Conservation (phyloP, 2,113 vertebrate genomes). For the Todiramphus saurophagus region DNA sequence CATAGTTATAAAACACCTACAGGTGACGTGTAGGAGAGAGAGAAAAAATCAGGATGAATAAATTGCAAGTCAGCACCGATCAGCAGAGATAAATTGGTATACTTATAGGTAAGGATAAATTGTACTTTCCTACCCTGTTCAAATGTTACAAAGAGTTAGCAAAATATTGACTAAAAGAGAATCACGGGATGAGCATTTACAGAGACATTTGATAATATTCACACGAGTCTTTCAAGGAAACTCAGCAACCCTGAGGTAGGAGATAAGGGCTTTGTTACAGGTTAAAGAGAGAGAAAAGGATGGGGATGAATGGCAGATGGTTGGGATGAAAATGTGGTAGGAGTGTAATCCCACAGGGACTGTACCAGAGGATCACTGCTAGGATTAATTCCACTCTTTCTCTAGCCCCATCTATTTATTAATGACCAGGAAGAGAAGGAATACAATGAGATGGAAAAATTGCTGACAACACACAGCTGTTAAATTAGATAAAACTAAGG, state of each 20-base stretch:
- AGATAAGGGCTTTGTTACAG: not conserved
- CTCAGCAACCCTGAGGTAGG: not conserved
- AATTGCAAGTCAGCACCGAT: conserved; percentile 36
- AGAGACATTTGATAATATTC: conserved; percentile 22
- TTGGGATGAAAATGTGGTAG: not conserved
- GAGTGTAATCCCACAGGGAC: not conserved
- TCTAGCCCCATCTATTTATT: not conserved
- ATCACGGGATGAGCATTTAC: not conserved
- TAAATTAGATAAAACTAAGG: conserved; percentile 58
- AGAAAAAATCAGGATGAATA: not conserved
- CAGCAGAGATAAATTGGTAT: conserved; percentile 31
- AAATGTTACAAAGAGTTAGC: conserved; percentile 18
- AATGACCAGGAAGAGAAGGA: conserved; percentile 37
- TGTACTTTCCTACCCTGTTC: conserved; percentile 16
- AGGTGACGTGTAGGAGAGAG: not conserved
- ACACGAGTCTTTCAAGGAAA: conserved; percentile 45
- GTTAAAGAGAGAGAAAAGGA: conserved; percentile 23
- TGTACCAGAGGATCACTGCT: not conserved
- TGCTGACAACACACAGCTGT: conserved; percentile 59
- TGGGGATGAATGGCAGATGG: not conserved
- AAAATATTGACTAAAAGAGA: conserved; percentile 53
- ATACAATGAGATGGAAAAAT: conserved; percentile 52
- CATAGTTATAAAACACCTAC: not conserved
- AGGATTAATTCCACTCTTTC: conserved; percentile 31
- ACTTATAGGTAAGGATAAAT: conserved; percentile 28